phyloP scores from a whole-genome alignment of 2,888 invertebrate species.

The Neelides folsomi region DNA sequence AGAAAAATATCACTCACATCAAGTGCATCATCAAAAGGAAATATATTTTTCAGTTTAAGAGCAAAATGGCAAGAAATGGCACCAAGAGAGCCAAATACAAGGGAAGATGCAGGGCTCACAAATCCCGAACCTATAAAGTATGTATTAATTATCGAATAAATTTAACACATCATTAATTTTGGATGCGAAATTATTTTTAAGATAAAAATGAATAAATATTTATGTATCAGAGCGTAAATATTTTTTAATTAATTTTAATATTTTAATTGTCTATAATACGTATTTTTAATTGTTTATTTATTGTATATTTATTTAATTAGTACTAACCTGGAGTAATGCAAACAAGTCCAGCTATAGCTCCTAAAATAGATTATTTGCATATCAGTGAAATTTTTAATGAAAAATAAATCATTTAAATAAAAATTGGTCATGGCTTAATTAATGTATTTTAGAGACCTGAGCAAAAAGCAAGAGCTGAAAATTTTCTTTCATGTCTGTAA shows the following conservation, averaged over 20 bases:
- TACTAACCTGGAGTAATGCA: conserved; percentile 17
- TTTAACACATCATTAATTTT: too few species aligned
- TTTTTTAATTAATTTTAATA: too few species aligned
- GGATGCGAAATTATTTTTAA: too few species aligned
- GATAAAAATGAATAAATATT: too few species aligned
- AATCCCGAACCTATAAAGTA: conserved; percentile 19
- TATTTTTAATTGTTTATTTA: too few species aligned
- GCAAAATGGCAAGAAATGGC: conserved; percentile 22
- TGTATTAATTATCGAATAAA: too few species aligned
- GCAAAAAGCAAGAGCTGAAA: conserved; percentile 23
- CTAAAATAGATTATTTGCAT: neutral
- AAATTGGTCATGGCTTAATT: too few species aligned
- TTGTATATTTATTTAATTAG: neutral
- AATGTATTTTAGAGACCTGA: conserved; percentile 7
- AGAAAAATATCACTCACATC: conserved; percentile 16
- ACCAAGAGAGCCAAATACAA: conserved; percentile 23
- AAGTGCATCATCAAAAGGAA: conserved; percentile 26
- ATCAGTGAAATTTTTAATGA: too few species aligned
- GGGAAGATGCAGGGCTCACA: conserved; percentile 19
- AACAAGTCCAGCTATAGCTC: conserved; percentile 26
- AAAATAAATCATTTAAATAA: too few species aligned
- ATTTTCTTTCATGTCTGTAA: conserved; percentile 15
- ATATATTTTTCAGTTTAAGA: conserved; percentile 18
- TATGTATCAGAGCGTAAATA: too few species aligned
- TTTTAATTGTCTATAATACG: too few species aligned